Conservation (phyloP, 92 coral and sea anemone species). For the Epizoanthus scotinus region DNA sequence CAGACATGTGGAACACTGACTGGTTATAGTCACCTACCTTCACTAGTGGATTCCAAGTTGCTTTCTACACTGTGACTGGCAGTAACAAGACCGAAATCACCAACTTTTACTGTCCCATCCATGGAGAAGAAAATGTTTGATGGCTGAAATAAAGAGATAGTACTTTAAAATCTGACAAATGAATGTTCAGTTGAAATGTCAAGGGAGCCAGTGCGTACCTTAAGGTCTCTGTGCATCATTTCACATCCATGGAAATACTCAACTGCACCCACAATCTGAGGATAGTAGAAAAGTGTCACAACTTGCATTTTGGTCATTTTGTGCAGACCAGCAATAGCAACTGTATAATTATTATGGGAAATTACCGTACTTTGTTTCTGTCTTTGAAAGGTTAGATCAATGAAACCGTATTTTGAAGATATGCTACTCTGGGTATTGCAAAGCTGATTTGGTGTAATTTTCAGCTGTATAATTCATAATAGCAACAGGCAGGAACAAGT, state of each 20-base stretch:
- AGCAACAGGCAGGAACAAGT: no score
- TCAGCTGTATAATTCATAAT: no score
- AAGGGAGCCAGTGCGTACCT: conserved; percentile 50
- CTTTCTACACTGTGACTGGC: conserved; percentile 76
- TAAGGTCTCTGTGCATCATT: conserved; percentile 95
- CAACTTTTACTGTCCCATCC: conserved; percentile 97
- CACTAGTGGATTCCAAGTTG: conserved; percentile 42
- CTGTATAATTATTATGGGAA: no score
- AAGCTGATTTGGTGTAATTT: no score
- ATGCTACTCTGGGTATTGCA: no score
- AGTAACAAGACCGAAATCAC: conserved; percentile 97
- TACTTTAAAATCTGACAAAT: not conserved
- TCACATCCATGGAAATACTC: conserved; percentile 92
- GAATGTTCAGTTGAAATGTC: not conserved
- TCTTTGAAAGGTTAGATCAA: no score
- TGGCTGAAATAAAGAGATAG: conserved; percentile 62
- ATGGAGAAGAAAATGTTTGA: conserved; percentile 93
- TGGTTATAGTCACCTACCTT: conserved; percentile 41
- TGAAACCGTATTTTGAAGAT: no score
- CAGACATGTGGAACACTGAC: not conserved
- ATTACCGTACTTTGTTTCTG: no score
- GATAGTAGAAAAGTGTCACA: no score
- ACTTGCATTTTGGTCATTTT: no score
- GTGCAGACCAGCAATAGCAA: no score
- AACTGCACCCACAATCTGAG: conserved; percentile 88